Evolutionary conservation across 2,888 invertebrate species (phyloP).

Genomic region (Hirtodrosophila cameraria): DNA sequence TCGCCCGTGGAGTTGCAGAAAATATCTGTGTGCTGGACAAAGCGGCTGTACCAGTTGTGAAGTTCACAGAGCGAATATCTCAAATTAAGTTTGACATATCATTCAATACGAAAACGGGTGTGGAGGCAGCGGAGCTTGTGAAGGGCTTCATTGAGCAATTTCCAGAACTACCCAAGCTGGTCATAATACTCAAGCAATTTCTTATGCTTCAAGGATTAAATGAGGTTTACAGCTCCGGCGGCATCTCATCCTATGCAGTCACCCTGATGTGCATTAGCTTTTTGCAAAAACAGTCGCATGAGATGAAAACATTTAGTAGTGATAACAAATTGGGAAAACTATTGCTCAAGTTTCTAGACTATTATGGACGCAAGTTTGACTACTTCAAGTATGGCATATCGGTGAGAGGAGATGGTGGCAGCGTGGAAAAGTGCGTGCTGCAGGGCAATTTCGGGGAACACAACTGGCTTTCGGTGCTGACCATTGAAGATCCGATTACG

Average conservation of each 20-base stretch:
- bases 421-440: conserved; percentile 45
- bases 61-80: conserved; percentile 61
- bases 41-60: conserved; percentile 65
- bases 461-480: conserved; percentile 57
- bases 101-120: conserved; percentile 62
- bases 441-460: conserved; percentile 14
- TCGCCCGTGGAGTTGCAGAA: conserved; percentile 38
- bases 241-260: conserved; percentile 65
- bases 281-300: conserved; percentile 38
- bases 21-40: conserved; percentile 55
- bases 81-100: conserved; percentile 62
- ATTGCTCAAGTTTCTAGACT: conserved; percentile 64
- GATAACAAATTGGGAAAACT: conserved; percentile 53
- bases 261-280: conserved; percentile 67
- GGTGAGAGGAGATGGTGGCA: conserved; percentile 33
- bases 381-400: conserved; percentile 58
- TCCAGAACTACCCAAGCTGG: conserved; percentile 65
- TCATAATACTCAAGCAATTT: conserved; percentile 62
- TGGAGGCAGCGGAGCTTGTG: conserved; percentile 57
- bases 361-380: conserved; percentile 69
- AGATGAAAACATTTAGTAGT: conserved; percentile 8
- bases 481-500: conserved; percentile 69
- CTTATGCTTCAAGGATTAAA: conserved; percentile 52
- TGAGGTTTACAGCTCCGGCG: conserved; percentile 61
- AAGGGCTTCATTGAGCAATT: conserved; percentile 46